These are phyloP conservation scores for Spermophilus dauricus DNA, from an alignment of 2,113 vertebrate genomes.

Conservation along the genomic window DNA sequence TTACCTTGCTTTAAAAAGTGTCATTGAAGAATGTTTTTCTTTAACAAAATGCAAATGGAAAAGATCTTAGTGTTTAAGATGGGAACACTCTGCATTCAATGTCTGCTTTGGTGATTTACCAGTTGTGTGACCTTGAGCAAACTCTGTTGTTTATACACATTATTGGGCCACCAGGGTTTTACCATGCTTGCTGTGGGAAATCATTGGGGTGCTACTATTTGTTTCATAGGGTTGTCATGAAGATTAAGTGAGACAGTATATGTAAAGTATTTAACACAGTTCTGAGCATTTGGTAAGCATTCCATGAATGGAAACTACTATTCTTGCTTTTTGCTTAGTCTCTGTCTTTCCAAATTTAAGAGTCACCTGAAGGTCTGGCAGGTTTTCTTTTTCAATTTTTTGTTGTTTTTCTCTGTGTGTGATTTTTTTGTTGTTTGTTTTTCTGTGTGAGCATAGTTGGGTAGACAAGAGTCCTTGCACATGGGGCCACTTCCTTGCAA, in stretches of 20 bases:
- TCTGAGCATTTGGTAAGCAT: neutral
- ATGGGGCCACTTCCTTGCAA: neutral
- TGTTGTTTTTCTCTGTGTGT: neutral
- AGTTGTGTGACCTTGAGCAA: neutral
- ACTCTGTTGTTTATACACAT: neutral
- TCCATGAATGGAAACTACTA: neutral
- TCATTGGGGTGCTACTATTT: neutral
- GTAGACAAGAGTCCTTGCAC: neutral
- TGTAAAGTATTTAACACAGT: neutral
- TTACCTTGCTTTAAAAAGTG: neutral
- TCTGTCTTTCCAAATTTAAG: conserved; percentile 45
- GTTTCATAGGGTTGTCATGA: neutral
- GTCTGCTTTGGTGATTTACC: neutral
- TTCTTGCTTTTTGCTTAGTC: neutral
- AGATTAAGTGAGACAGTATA: neutral
- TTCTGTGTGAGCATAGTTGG: neutral
- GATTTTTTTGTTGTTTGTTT: neutral
- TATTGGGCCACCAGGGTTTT: neutral
- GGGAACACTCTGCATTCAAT: neutral
- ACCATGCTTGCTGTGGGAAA: neutral
- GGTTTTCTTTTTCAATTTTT: neutral
- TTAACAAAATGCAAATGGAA: neutral
- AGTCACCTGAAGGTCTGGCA: neutral
- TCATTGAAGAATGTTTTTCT: neutral
- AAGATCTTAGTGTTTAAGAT: neutral